Evolutionary conservation across 2,113 vertebrate species (phyloP), one percentile per base, ranked within the genome.

Genomic region (Brachyistius frenatus): DNA sequence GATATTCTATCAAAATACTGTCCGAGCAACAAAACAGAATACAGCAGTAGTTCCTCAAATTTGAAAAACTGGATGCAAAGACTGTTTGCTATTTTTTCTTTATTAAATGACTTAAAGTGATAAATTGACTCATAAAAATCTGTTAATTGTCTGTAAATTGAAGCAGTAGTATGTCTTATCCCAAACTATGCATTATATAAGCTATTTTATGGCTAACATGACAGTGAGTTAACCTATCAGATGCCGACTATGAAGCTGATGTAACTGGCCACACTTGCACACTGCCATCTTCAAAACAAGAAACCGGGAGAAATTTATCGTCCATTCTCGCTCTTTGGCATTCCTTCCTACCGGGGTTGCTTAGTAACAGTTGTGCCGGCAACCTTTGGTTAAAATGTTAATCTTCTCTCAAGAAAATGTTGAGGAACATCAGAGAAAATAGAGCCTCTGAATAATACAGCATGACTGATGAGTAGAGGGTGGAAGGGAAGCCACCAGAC

Each of bases 371-470:
- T 81, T 84, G 58, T 50, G 47, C n/a, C 6, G 30, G 73, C 73
- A 87, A 70, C 81, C 66, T 86, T 74, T 81, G 71, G 80, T 81
- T 87, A 79, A 81, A 91, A 84, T 76, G 78, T 76, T 79, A 91
- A 93, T 88, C 83, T 71, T 57, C 61, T 37, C 50, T 52, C 39
- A 80, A 85, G 72, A 73, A 90, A 74, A 85, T 70, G 73, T 80
- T 78, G 55, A 67, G 62, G 58, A 80, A 76, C 9, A 23, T 62
- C 73, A 77, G 76, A 81, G 53, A 73, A 75, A 58, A 58, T 33
- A 37, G 69, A 58, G 57, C n/a, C 6, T 14, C 23, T 35, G 66
- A 80, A 85, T 69, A 71, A 66, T 84, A 64, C 31, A 23, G 23
- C 23, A 65, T 8, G 36, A 68, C 37, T 73, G 50, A 83, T 64